Base-by-base conservation (phyloP, 2,888 invertebrate species). In the Agonum fuliginosum region DNA sequence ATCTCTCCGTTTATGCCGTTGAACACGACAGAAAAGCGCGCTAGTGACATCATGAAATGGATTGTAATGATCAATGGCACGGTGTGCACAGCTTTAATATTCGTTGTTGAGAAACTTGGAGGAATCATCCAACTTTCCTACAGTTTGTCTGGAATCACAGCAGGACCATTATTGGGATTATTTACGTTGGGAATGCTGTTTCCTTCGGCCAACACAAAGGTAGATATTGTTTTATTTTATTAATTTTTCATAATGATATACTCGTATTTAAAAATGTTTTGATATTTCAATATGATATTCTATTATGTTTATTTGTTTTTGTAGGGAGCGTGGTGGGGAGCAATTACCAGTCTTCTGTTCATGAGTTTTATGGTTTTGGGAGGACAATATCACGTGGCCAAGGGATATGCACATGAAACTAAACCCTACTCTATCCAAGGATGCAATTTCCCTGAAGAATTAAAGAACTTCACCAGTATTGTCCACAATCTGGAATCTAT, bases 31-130 rank as follows among this genome's bases (percentile, higher is more conserved):
- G 90, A 91, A 81, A 84, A 87, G 34, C 85, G 88, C 0, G 90
- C 91, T 20, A 90, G 91, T 69, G 88, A 87, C 79, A 88, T 90
- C 54, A 89, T 92, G 88, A 92, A 91, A 86, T 86, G 89, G 79
- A 78, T 88, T 14, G 86, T 87, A 0, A 80, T 86, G 6, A 37
- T 83, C 0, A 74, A 83, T 4, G 97, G 97, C 0, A 85, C 92
- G 0, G 83, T 94, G 8, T 94, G 94, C 22, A 95, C 97, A 80
- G 91, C 88, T 0, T 87, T 97, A 54, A 89, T 92, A 2, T 92
- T 91, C 86, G 84, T 90, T 10, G 88, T 91, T 0, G 90, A 92
- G 70, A 89, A 90, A 78, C 84, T 94, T 62, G 93, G 93, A 58
- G 90, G 91, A 6, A 86, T 94, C 30, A 88, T 94, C 78, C 91